Conservation (phyloP, 1,140 invertebrate genomes). For the Caenorhabditis latens region DNA sequence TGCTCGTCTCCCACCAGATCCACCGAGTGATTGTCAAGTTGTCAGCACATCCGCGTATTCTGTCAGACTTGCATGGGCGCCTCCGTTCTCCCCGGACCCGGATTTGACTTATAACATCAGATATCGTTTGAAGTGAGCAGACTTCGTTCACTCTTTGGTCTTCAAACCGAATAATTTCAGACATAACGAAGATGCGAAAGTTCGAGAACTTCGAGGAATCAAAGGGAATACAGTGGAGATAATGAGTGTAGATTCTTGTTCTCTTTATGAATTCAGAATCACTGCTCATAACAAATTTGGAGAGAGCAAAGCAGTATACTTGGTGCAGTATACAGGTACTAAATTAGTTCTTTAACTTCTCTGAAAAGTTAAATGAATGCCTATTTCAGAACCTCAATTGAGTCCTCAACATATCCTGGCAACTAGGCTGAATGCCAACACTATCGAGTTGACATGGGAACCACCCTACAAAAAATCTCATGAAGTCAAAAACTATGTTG, state of each 20-base stretch:
- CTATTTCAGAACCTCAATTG: conserved; percentile 74
- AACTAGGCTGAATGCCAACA: conserved; percentile 74
- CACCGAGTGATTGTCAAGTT: conserved; percentile 76
- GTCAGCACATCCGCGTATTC: conserved; percentile 76
- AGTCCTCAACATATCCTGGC: conserved; percentile 77
- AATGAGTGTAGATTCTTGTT: conserved; percentile 77
- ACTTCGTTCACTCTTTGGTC: background rate
- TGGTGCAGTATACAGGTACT: conserved; percentile 76
- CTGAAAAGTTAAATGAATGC: background rate
- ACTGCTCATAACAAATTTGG: conserved; percentile 76
- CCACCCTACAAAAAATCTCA: conserved; percentile 75
- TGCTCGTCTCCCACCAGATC: conserved; percentile 74
- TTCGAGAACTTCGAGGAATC: conserved; percentile 75
- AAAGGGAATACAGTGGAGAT: conserved; percentile 70
- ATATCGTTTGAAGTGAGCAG: conserved; percentile 74
- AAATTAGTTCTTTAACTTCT: conserved; percentile 10
- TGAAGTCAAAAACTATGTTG: conserved; percentile 75
- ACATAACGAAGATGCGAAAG: conserved; percentile 71
- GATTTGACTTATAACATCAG: conserved; percentile 77
- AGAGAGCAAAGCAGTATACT: conserved; percentile 74
- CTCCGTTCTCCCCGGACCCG: conserved; percentile 74
- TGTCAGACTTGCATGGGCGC: conserved; percentile 76
- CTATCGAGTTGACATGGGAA: conserved; percentile 76
- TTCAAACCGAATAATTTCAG: conserved; percentile 56
- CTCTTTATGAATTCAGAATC: conserved; percentile 77